phyloP scores from a whole-genome alignment of 2,888 invertebrate species.

The Latrodectus elegans region DNA sequence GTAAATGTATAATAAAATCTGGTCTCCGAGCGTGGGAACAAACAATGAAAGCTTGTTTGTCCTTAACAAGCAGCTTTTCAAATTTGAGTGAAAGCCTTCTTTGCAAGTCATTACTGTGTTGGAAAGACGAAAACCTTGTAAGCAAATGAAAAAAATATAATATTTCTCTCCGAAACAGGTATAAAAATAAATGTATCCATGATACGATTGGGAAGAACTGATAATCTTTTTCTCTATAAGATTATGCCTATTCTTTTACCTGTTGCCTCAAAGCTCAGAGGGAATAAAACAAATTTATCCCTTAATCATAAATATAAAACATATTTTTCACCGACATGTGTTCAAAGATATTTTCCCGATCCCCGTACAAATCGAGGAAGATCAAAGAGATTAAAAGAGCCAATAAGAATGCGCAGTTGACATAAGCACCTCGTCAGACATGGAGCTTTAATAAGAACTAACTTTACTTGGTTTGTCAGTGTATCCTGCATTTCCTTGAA shows the following conservation, averaged over 20 bases:
- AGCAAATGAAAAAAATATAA: constrained; percentile 46
- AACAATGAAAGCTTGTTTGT: constrained; percentile 40
- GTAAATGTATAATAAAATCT: constrained; percentile 34
- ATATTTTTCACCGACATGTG: neutral
- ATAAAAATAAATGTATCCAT: no score
- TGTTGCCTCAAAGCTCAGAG: constrained; percentile 34
- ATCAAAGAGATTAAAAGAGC: constrained; percentile 43
- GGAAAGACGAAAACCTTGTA: constrained; percentile 29
- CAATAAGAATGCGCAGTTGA: constrained; percentile 10
- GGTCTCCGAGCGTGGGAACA: constrained; percentile 31
- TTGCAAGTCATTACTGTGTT: constrained; percentile 54
- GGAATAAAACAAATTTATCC: constrained; percentile 46
- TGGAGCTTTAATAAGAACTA: constrained; percentile 60
- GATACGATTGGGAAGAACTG: no score
- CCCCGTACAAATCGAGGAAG: constrained; percentile 32
- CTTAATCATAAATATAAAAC: constrained; percentile 52
- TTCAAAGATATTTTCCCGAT: constrained; percentile 6
- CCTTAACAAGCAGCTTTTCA: constrained; percentile 55
- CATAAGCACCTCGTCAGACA: constrained; percentile 27
- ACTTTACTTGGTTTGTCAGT: constrained; percentile 45
- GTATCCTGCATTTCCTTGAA: constrained; percentile 24
- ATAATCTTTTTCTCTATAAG: neutral
- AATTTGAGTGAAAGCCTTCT: constrained; percentile 43
- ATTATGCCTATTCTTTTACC: neutral
- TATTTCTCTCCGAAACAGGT: neutral